Conservation (phyloP, 2,888 invertebrate species). For the Scaptodrosophila latifasciaeformis region DNA sequence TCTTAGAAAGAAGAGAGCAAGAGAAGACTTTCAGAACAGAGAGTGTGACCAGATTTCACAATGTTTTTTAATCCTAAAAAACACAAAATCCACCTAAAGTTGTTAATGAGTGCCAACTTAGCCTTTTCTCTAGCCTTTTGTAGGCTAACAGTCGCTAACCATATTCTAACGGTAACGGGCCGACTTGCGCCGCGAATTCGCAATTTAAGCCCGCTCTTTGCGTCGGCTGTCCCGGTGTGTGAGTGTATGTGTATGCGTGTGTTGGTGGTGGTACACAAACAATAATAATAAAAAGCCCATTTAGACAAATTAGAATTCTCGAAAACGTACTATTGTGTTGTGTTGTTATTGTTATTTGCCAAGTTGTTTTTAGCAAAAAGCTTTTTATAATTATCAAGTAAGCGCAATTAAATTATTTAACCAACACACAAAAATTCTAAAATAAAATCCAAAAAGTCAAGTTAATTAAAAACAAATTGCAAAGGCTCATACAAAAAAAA, state of each 20-base stretch:
- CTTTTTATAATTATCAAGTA: constrained; percentile 6
- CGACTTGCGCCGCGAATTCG: constrained; percentile 22
- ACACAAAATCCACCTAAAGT: too few relatives aligned
- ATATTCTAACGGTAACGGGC: constrained; percentile 46
- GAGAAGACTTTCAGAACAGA: too few relatives aligned
- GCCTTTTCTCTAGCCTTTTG: neutral
- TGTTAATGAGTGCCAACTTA: too few relatives aligned
- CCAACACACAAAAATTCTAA: constrained; percentile 15
- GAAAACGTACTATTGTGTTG: too few relatives aligned
- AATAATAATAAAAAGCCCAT: constrained; percentile 51
- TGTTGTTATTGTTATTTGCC: constrained; percentile 33
- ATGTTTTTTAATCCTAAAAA: too few relatives aligned
- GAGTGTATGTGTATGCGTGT: too few relatives aligned
- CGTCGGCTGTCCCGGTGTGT: constrained; percentile 21
- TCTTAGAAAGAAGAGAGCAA: too few relatives aligned
- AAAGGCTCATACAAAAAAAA: constrained; percentile 25
- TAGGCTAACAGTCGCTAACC: neutral
- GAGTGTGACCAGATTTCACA: too few relatives aligned
- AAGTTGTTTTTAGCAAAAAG: constrained; percentile 13
- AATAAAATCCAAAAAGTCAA: constrained; percentile 40
- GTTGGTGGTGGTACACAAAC: constrained; percentile 51
- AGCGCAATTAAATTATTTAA: constrained; percentile 9
- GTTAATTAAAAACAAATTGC: constrained; percentile 44
- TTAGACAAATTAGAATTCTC: neutral
- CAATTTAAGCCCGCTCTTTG: constrained; percentile 21